Evolutionary conservation across 2,888 invertebrate genomes (phyloP).

Genomic region (Drosophila buzzatii): DNA sequence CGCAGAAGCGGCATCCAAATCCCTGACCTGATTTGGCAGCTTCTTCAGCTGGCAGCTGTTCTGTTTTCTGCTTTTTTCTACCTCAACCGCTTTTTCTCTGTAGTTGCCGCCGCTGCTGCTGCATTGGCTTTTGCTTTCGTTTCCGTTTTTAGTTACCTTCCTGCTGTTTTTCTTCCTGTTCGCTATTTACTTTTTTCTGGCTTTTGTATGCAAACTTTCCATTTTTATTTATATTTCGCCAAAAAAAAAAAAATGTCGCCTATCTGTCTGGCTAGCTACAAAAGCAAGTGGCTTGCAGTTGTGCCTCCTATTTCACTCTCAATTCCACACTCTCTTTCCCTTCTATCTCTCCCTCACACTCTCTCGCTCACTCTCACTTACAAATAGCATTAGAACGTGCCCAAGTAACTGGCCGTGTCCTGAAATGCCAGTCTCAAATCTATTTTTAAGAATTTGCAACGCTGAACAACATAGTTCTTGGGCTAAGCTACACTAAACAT

Average conservation of each 20-base stretch:
- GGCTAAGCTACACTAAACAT: conserved; percentile 27
- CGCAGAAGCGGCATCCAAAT: conserved; percentile 51
- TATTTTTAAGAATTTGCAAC: conserved; percentile 70
- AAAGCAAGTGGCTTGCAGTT: conserved; percentile 22
- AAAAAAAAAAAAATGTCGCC: conserved; percentile 59
- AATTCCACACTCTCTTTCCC: background rate
- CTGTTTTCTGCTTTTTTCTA: background rate
- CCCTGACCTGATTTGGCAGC: conserved; percentile 74
- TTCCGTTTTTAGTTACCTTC: conserved; percentile 72
- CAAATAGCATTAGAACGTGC: conserved; percentile 70
- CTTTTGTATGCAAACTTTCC: conserved; percentile 68
- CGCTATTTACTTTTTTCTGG: conserved; percentile 43
- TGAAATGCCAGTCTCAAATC: conserved; percentile 54
- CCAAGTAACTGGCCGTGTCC: conserved; percentile 51
- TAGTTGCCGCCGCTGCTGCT: conserved; percentile 20
- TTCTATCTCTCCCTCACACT: background rate
- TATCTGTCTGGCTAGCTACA: conserved; percentile 55
- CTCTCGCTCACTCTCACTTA: conserved; percentile 31
- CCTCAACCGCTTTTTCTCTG: conserved; percentile 31
- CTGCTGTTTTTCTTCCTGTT: conserved; percentile 45
- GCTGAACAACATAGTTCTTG: conserved; percentile 33
- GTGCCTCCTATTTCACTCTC: background rate
- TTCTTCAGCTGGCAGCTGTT: conserved; percentile 47
- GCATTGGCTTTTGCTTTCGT: conserved; percentile 66
- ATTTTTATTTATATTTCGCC: conserved; percentile 56